Conservation (phyloP, 2,113 vertebrate genomes). For the Romanogobio albipinnatus region DNA sequence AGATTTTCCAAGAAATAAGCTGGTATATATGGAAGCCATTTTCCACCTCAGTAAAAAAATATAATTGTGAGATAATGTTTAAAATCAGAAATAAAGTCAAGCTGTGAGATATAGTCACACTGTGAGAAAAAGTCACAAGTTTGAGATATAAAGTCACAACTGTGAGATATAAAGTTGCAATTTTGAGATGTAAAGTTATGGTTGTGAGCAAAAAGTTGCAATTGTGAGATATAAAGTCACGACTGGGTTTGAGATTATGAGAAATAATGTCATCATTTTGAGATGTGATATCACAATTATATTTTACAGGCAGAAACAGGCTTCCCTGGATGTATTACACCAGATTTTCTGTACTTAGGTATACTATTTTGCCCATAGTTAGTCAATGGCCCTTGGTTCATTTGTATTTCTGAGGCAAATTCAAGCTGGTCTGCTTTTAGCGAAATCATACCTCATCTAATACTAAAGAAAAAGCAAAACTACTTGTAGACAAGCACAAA, state of each 20-base stretch:
- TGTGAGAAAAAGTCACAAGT: background rate
- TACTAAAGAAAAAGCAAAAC: background rate
- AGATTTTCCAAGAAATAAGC: constrained; percentile 21
- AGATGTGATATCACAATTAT: background rate
- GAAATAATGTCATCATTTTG: background rate
- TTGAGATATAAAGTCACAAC: background rate
- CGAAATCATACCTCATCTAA: background rate
- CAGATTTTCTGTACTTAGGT: background rate
- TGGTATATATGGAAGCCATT: background rate
- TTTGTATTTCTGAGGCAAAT: background rate
- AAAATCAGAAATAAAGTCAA: background rate
- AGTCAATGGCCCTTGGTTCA: background rate
- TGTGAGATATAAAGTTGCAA: too few species aligned
- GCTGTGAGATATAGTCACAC: background rate
- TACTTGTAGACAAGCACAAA: constrained; percentile 7
- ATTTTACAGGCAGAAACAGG: background rate
- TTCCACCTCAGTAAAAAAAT: background rate
- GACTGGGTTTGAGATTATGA: background rate
- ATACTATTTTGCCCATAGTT: background rate
- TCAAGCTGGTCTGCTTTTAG: background rate
- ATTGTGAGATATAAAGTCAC: background rate
- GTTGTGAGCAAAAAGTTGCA: background rate
- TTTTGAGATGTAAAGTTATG: background rate
- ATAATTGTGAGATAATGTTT: background rate
- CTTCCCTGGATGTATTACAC: background rate